Conservation (phyloP, 1,140 invertebrate species). For the Sycophila sp. region DNA sequence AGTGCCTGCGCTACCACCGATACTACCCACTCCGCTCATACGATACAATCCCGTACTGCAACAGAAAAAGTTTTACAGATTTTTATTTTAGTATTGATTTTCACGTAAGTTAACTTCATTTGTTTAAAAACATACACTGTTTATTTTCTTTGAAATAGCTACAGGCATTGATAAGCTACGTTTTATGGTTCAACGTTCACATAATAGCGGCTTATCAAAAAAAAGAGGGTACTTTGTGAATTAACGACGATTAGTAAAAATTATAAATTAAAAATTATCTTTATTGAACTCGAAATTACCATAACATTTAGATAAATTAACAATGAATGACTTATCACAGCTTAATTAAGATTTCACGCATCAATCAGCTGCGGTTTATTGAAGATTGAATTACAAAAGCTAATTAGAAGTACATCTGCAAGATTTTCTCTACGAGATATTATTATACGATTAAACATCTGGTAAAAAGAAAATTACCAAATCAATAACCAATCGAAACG, state of each 20-base stretch:
- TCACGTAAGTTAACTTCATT: neutral
- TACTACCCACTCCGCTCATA: conserved; percentile 47
- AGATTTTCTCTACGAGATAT: neutral
- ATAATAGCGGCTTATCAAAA: neutral
- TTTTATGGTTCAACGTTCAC: neutral
- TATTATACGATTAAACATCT: neutral
- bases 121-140: neutral
- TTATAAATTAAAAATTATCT: conserved; percentile 35
- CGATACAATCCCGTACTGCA: conserved; percentile 57
- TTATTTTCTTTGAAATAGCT: neutral
- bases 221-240: conserved; percentile 1
- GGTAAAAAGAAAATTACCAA: too few species aligned
- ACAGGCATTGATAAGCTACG: neutral
- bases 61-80: conserved; percentile 27
- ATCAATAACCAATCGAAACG: too few species aligned
- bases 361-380: neutral
- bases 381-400: conserved; percentile 18
- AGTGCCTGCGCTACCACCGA: conserved; percentile 40
- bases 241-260: conserved; percentile 15
- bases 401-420: too few species aligned
- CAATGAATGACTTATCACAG: conserved; percentile 15
- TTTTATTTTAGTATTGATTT: neutral
- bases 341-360: conserved; percentile 10
- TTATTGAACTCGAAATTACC: conserved; percentile 29
- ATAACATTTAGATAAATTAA: conserved; percentile 20